Conservation (phyloP, 2,888 invertebrate genomes). For the Celastrina argiolus region DNA sequence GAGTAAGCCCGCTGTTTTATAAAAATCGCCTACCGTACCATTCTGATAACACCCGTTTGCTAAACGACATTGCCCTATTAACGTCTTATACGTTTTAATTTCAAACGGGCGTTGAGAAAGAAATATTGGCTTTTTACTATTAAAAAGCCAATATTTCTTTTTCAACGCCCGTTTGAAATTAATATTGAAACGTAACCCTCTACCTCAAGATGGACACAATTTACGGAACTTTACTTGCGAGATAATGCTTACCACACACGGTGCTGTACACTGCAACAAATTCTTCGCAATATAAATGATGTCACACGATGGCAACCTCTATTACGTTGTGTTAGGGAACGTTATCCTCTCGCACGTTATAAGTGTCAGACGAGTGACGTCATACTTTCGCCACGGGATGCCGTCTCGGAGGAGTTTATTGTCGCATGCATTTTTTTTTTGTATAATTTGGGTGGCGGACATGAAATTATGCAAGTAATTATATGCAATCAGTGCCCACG, state of each 20-base stretch:
- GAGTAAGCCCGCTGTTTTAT: no score
- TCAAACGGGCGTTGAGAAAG: no score
- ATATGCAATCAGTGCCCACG: slow-evolving; percentile 2
- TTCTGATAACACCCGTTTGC: no score
- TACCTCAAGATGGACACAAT: not conserved
- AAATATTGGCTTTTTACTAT: no score
- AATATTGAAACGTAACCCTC: not conserved
- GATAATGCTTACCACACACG: slow-evolving; percentile 1
- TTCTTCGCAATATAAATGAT: not conserved
- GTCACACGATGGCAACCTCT: not conserved
- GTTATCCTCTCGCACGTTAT: not conserved
- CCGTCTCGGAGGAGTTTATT: not conserved
- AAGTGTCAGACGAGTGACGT: not conserved
- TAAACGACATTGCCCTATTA: no score
- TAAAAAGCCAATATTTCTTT: not conserved
- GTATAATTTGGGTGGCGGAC: not conserved
- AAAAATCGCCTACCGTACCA: no score
- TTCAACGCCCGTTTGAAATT: not conserved
- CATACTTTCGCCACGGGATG: not conserved
- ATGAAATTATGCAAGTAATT: not conserved
- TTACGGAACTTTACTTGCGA: not conserved
- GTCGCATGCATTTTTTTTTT: not conserved
- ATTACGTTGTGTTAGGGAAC: not conserved
- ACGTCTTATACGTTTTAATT: no score
- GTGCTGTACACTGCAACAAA: not conserved